phyloP scores from a whole-genome alignment of 2,888 invertebrate species.

The Hypsopygia costalis region DNA sequence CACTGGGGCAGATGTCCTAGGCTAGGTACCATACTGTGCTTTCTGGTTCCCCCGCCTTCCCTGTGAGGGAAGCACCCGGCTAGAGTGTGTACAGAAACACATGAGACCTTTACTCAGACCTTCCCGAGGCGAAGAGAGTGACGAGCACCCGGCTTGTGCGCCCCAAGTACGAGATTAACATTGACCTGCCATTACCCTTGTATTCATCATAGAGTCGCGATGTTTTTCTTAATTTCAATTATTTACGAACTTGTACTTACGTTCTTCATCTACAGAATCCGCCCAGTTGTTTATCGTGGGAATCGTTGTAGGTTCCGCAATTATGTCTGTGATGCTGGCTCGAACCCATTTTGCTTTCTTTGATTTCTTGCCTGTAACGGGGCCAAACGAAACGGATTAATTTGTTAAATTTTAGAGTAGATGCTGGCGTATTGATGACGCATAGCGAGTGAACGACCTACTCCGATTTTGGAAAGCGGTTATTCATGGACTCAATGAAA shows the following conservation, averaged over 20 bases:
- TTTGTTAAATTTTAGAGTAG: conserved; percentile 22
- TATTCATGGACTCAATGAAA: conserved; percentile 48
- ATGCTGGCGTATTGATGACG: conserved; percentile 63
- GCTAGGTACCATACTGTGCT: conserved; percentile 72
- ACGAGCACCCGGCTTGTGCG: conserved; percentile 83
- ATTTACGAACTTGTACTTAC: conserved; percentile 61
- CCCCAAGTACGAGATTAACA: conserved; percentile 89
- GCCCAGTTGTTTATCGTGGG: conserved; percentile 86
- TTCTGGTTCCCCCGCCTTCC: conserved; percentile 88
- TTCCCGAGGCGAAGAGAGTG: conserved; percentile 85
- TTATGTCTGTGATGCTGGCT: conserved; percentile 89
- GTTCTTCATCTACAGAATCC: conserved; percentile 91
- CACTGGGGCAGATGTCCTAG: conserved; percentile 72
- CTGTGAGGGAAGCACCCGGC: conserved; percentile 84
- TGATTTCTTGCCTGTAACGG: conserved; percentile 87
- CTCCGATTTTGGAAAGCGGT: conserved; percentile 68
- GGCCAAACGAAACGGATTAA: conserved; percentile 20
- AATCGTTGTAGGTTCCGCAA: conserved; percentile 84
- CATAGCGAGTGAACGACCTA: conserved; percentile 70
- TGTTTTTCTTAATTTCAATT: neutral
- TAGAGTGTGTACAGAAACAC: conserved; percentile 80
- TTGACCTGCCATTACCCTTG: conserved; percentile 80
- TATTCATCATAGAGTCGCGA: conserved; percentile 64
- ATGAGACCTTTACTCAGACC: conserved; percentile 87
- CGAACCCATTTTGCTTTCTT: conserved; percentile 93